Conservation (phyloP, 2,113 vertebrate genomes). For the Conger conger region DNA sequence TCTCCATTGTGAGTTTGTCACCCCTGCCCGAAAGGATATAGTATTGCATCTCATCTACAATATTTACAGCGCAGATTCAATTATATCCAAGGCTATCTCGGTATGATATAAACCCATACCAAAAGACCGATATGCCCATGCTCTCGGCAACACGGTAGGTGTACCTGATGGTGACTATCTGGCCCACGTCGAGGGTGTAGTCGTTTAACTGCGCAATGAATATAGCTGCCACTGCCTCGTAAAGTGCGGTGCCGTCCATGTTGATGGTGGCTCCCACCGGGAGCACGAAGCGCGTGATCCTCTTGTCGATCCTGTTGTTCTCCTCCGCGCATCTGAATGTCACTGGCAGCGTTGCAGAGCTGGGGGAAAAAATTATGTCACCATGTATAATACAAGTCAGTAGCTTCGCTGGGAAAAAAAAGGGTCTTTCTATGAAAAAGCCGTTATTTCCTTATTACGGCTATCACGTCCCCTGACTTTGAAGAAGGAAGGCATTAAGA, state of each 20-base stretch:
- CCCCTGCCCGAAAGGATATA: too few species aligned
- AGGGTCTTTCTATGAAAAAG: not conserved
- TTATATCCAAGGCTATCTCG: too few species aligned
- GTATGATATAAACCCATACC: too few species aligned
- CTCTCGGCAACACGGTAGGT: not conserved
- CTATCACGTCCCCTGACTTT: too few species aligned
- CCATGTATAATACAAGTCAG: not conserved
- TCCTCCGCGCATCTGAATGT: slow-evolving; percentile 97
- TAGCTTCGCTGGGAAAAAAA: not conserved
- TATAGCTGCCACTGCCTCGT: slow-evolving; percentile 93
- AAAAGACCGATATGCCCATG: too few species aligned
- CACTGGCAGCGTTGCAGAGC: slow-evolving; percentile 93
- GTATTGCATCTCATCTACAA: too few species aligned
- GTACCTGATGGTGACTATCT: slow-evolving; percentile 95
- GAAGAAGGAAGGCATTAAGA: not conserved
- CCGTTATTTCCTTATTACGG: not conserved
- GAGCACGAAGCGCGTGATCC: slow-evolving; percentile 94
- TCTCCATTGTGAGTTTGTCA: too few species aligned
- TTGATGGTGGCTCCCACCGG: slow-evolving; percentile 97
- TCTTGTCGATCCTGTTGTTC: slow-evolving; percentile 88
- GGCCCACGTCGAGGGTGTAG: slow-evolving; percentile 79
- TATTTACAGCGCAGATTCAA: too few species aligned
- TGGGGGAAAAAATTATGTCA: slow-evolving; percentile 46
- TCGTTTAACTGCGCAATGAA: slow-evolving; percentile 95
- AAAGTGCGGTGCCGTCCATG: slow-evolving; percentile 97